A percentile compares a stretch with the other conserved stretches of the same genome.
These are phyloP conservation scores for Sebastes minor DNA, from an alignment of 2,797 vertebrate species.

Conservation along the genomic window DNA sequence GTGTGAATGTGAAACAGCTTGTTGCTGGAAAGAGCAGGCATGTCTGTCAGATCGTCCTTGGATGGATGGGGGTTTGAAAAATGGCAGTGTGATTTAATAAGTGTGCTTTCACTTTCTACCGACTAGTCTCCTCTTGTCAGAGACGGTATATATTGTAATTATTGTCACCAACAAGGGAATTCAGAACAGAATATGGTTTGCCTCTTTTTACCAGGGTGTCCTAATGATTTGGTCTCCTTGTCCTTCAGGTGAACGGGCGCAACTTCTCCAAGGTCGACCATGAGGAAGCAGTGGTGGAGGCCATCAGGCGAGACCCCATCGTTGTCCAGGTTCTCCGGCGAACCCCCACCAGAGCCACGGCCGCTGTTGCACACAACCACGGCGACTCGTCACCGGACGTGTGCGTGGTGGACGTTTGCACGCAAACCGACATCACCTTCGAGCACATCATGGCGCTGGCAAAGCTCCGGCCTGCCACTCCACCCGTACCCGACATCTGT, in stretches of 20 bases:
- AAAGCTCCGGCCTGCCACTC: slow-evolving; percentile 90
- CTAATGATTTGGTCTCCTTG: neutral
- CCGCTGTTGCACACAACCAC: slow-evolving; percentile 64
- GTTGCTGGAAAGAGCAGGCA: slow-evolving; percentile 15
- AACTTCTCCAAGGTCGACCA: slow-evolving; percentile 92
- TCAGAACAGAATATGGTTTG: neutral
- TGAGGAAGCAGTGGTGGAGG: slow-evolving; percentile 89
- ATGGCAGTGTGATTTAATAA: neutral
- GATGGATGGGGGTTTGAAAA: slow-evolving; percentile 24
- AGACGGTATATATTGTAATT: neutral
- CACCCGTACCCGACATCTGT: slow-evolving; percentile 95
- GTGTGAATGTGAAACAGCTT: slow-evolving; percentile 35
- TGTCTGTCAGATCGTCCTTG: neutral
- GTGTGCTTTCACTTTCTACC: neutral
- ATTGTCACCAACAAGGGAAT: neutral
- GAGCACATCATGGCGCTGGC: slow-evolving; percentile 96
- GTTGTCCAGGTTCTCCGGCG: slow-evolving; percentile 92
- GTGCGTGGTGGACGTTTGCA: slow-evolving; percentile 88
- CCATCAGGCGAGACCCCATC: slow-evolving; percentile 93
- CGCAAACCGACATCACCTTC: slow-evolving; percentile 97
- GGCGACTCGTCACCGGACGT: slow-evolving; percentile 77
- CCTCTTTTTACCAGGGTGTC: neutral
- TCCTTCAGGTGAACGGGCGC: slow-evolving; percentile 90
- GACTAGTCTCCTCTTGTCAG: neutral
- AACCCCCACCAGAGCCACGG: slow-evolving; percentile 72